These are phyloP conservation scores for Drosophila auraria DNA, from an alignment of 1,140 invertebrate genomes.

Conservation along the genomic window DNA sequence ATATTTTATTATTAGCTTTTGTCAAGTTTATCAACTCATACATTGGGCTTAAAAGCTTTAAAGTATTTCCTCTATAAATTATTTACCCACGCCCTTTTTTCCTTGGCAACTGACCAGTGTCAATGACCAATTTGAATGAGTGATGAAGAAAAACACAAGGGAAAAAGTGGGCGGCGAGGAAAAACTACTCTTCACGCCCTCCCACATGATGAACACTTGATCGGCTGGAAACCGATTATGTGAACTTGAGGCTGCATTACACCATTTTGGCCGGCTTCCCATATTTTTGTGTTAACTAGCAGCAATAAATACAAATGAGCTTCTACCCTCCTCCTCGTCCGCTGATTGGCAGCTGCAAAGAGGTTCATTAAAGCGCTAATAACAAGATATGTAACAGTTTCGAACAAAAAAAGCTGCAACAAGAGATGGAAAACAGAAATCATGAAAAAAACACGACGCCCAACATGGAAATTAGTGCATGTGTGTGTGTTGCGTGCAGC, in stretches of 20 bases:
- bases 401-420: slow-evolving; percentile 36
- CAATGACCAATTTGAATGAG: slow-evolving; percentile 56
- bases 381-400: slow-evolving; percentile 62
- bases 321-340: slow-evolving; percentile 24
- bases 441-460: slow-evolving; percentile 47
- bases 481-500: slow-evolving; percentile 47
- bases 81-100: slow-evolving; percentile 34
- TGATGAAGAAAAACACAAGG: slow-evolving; percentile 22
- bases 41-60: slow-evolving; percentile 4
- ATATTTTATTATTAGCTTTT: slow-evolving; percentile 1
- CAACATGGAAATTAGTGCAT: slow-evolving; percentile 47
- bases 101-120: slow-evolving; percentile 13
- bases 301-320: slow-evolving; percentile 43
- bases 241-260: slow-evolving; percentile 28
- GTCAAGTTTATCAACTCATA: slow-evolving; percentile 1
- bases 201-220: slow-evolving; percentile 47
- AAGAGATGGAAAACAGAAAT: slow-evolving; percentile 51
- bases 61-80: slow-evolving; percentile 52
- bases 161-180: slow-evolving; percentile 13
- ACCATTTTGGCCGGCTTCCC: slow-evolving; percentile 18
- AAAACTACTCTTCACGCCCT: slow-evolving; percentile 54
- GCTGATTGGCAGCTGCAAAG: slow-evolving; percentile 70
- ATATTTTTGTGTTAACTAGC: slow-evolving; percentile 59
- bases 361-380: slow-evolving; percentile 74
- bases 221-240: slow-evolving; percentile 27